Conservation (phyloP, 2,797 vertebrate genomes). For the Syndactyla subalaris region DNA sequence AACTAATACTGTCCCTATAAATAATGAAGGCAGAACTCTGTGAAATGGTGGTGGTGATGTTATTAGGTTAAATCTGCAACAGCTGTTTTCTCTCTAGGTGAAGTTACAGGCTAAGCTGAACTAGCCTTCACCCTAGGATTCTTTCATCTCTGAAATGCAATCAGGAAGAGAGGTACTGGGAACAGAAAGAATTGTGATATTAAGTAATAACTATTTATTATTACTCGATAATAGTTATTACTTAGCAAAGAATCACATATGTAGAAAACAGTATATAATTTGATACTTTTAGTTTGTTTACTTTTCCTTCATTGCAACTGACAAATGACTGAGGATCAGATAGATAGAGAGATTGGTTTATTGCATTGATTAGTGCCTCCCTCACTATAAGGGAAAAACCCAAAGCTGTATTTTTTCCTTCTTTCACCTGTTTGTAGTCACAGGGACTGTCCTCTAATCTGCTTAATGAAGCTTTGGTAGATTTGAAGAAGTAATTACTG, state of each 20-base stretch:
- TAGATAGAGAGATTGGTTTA: neutral
- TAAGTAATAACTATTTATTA: neutral
- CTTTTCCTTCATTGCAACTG: neutral
- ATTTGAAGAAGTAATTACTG: neutral
- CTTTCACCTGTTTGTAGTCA: neutral
- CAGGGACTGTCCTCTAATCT: neutral
- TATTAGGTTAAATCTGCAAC: neutral
- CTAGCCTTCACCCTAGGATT: slow-evolving; percentile 23
- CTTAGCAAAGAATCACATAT: neutral
- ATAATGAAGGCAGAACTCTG: neutral
- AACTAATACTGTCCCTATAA: neutral
- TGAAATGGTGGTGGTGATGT: neutral
- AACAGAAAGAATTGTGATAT: neutral
- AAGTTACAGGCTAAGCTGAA: neutral
- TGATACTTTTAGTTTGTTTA: neutral
- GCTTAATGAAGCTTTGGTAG: neutral
- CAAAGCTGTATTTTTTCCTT: neutral
- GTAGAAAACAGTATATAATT: neutral
- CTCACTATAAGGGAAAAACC: neutral
- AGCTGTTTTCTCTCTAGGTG: neutral
- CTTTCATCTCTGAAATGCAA: slow-evolving; percentile 11
- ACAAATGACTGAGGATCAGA: neutral
- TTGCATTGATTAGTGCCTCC: neutral
- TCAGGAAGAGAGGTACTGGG: neutral
- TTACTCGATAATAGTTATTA: neutral